Evolutionary conservation across 53 echinoderm and acorn worm species (phyloP).

Genomic region (Henricia sp.): DNA sequence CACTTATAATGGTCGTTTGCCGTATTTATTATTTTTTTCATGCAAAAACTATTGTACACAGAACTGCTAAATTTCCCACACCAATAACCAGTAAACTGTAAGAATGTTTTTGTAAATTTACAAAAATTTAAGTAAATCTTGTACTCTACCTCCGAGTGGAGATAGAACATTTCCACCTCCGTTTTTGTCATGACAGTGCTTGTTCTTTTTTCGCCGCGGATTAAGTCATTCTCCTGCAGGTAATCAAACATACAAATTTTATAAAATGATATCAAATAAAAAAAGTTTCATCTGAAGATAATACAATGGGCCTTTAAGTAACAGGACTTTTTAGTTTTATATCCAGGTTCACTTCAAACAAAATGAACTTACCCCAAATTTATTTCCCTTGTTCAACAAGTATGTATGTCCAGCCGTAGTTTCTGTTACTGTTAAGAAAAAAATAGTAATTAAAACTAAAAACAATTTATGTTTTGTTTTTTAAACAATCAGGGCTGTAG

Average conservation of each 20-base stretch:
- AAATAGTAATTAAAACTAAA: constrained; percentile 3
- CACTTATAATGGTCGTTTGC: too few relatives aligned
- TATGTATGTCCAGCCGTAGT: constrained; percentile 86
- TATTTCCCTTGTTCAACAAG: constrained; percentile 91
- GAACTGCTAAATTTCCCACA: too few relatives aligned
- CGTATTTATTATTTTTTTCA: too few relatives aligned
- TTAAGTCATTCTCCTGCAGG: constrained; percentile 88
- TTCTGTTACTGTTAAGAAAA: constrained; percentile 74
- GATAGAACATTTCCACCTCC: constrained; percentile 84
- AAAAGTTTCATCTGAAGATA: neutral
- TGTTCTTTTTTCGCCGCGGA: constrained; percentile 76
- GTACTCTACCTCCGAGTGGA: constrained; percentile 83
- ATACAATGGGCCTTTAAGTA: neutral
- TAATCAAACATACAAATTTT: too few relatives aligned
- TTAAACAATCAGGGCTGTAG: neutral
- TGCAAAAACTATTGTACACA: too few relatives aligned
- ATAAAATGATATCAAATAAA: too few relatives aligned
- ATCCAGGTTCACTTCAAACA: neutral
- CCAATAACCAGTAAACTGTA: neutral
- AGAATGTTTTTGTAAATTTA: neutral
- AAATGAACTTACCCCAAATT: constrained; percentile 88
- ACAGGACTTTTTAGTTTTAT: neutral
- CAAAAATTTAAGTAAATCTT: neutral
- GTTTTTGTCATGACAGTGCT: constrained; percentile 96
- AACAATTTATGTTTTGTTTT: neutral